phyloP scores from a whole-genome alignment of 1,140 invertebrate species.

The Drosophila parvula region DNA sequence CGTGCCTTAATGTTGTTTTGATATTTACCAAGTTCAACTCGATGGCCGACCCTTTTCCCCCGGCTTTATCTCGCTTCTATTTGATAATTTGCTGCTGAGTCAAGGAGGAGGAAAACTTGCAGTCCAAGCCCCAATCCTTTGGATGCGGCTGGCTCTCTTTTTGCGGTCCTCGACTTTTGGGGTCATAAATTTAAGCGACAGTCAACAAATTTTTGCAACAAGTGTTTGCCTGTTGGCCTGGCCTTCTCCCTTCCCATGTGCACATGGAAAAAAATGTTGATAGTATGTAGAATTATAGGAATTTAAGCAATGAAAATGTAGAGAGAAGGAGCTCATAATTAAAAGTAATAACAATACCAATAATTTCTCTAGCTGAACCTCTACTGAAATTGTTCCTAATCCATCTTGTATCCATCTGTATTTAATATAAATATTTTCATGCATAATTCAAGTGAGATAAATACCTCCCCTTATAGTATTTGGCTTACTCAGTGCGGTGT shows the following conservation, averaged over 20 bases:
- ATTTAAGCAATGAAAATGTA: neutral
- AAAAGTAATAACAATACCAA: too few species aligned
- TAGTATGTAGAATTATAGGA: neutral
- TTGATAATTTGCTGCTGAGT: slow-evolving; percentile 65
- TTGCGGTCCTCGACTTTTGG: slow-evolving; percentile 32
- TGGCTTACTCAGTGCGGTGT: neutral
- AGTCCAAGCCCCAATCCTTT: slow-evolving; percentile 23
- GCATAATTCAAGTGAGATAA: slow-evolving; percentile 17
- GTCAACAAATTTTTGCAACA: slow-evolving; percentile 83
- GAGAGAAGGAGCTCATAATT: too few species aligned
- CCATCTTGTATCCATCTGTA: neutral
- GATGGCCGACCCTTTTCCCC: slow-evolving; percentile 37
- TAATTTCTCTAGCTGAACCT: too few species aligned
- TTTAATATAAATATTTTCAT: neutral
- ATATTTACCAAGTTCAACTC: slow-evolving; percentile 62
- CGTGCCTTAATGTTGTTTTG: slow-evolving; percentile 74
- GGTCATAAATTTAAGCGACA: slow-evolving; percentile 83
- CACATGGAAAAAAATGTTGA: slow-evolving; percentile 2
- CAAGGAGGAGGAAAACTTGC: slow-evolving; percentile 38
- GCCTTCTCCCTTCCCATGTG: neutral
- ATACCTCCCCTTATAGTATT: neutral
- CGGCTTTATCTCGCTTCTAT: slow-evolving; percentile 25
- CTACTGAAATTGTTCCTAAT: too few species aligned
- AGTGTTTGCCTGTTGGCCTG: slow-evolving; percentile 65
- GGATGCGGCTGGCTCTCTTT: slow-evolving; percentile 38